phyloP scores from a whole-genome alignment of 2,888 invertebrate species.

The Sphaeridia pumilis region DNA sequence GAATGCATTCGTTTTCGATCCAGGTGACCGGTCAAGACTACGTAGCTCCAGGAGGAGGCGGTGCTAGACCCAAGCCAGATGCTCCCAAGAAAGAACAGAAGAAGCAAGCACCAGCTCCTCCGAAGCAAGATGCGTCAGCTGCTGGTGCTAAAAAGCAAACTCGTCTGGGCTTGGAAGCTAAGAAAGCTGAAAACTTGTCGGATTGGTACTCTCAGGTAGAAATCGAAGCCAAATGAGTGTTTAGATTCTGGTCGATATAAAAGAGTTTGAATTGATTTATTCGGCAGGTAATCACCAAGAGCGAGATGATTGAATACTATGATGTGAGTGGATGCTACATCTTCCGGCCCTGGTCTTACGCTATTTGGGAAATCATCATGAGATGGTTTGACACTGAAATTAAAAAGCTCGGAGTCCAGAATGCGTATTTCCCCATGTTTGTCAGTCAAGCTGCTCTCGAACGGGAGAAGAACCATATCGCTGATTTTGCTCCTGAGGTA shows the following conservation, averaged over 20 bases:
- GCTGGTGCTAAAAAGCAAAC: conserved; percentile 67
- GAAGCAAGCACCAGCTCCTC: conserved; percentile 22
- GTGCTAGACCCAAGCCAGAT: background rate
- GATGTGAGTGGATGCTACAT: conserved; percentile 99
- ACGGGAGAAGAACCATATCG: conserved; percentile 91
- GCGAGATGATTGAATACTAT: conserved; percentile 98
- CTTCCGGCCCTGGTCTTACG: conserved; percentile 90
- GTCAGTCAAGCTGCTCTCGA: conserved; percentile 83
- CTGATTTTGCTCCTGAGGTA: conserved; percentile 97
- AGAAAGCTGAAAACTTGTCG: conserved; percentile 80
- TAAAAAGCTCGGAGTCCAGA: conserved; percentile 82
- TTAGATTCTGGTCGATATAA: background rate
- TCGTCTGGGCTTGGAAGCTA: conserved; percentile 81
- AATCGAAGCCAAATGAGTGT: background rate
- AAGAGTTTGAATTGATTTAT: background rate
- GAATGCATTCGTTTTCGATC: background rate
- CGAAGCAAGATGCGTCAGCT: conserved; percentile 8
- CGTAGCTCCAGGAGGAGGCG: conserved; percentile 15
- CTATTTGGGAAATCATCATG: conserved; percentile 87
- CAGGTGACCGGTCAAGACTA: conserved; percentile 23
- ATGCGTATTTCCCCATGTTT: conserved; percentile 97
- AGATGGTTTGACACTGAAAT: conserved; percentile 76
- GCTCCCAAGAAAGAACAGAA: conserved; percentile 12
- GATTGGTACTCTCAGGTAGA: conserved; percentile 96
- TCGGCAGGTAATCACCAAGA: conserved; percentile 58